A percentile compares a stretch with the other conserved stretches of the same genome.
These are phyloP conservation scores for Halcyon malimbica DNA, from an alignment of 2,113 vertebrate species.

Conservation along the genomic window DNA sequence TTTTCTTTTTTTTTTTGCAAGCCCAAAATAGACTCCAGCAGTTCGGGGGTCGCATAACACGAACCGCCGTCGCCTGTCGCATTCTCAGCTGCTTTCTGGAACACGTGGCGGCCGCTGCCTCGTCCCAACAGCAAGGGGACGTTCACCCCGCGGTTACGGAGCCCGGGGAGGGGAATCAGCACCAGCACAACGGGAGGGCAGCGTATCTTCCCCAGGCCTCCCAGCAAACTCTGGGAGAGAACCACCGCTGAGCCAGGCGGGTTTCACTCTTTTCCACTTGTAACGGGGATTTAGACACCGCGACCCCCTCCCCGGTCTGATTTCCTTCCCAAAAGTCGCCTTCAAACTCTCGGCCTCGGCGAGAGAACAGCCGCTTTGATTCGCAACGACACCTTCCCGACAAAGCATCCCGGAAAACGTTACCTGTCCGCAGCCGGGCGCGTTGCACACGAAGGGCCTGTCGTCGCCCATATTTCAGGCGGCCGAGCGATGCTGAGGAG, in stretches of 20 bases:
- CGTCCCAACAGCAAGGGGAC: background rate
- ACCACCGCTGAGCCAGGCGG: background rate
- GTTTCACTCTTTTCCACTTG: conserved; percentile 37
- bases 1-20: background rate
- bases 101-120: too few relatives aligned
- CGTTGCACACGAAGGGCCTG: conserved; percentile 95
- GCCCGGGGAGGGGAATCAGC: background rate
- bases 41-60: background rate
- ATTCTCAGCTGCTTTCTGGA: conserved; percentile 46
- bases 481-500: conserved; percentile 64
- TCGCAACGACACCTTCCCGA: conserved; percentile 65
- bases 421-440: conserved; percentile 98
- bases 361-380: conserved; percentile 79
- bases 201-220: too few relatives aligned
- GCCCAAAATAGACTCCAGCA: conserved; percentile 15
- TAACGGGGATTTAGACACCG: conserved; percentile 53
- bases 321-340: conserved; percentile 67
- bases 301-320: background rate
- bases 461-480: conserved; percentile 91
- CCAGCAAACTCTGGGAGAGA: too few relatives aligned
- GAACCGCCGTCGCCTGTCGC: background rate
- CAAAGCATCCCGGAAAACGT: conserved; percentile 70
- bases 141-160: background rate
- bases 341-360: conserved; percentile 72
- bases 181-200: too few relatives aligned